These are phyloP conservation scores for Circaetus gallicus DNA, from an alignment of 2,113 vertebrate genomes.

Conservation along the genomic window DNA sequence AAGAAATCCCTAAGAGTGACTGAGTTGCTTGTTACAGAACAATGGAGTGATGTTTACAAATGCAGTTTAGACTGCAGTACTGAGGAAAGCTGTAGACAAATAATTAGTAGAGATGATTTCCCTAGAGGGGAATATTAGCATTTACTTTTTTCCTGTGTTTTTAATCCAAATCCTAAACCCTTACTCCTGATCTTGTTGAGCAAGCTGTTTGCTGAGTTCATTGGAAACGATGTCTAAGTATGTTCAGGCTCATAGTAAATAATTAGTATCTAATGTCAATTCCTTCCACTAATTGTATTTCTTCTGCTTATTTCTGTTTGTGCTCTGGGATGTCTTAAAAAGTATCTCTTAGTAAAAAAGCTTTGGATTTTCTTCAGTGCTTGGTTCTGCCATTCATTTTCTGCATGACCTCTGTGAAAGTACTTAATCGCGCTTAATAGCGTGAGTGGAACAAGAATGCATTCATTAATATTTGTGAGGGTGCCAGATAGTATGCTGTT, in stretches of 20 bases:
- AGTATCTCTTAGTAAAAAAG: neutral
- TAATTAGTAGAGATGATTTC: conserved; percentile 52
- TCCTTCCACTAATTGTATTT: conserved; percentile 2
- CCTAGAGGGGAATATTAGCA: conserved; percentile 1
- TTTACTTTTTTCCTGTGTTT: conserved; percentile 20
- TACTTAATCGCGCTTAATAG: conserved; percentile 54
- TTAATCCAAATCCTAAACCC: conserved; percentile 39
- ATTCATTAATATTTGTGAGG: conserved; percentile 60
- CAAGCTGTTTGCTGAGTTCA: conserved; percentile 24
- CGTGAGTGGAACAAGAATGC: conserved; percentile 45
- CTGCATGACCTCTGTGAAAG: conserved; percentile 49
- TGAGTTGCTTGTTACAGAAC: neutral
- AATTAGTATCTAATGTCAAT: conserved; percentile 7
- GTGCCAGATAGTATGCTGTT: conserved; percentile 33
- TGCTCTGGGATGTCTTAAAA: conserved; percentile 12
- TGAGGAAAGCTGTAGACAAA: conserved; percentile 17
- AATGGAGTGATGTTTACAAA: neutral
- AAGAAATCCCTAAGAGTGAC: neutral
- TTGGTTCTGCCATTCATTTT: conserved; percentile 40
- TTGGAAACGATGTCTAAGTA: neutral
- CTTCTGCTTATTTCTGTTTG: neutral
- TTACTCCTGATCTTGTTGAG: conserved; percentile 24
- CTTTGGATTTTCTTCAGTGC: conserved; percentile 4
- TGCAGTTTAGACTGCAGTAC: neutral
- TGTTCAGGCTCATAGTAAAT: neutral